Base-by-base conservation (phyloP, 2,113 vertebrate genomes). In the Saguinus midas region DNA sequence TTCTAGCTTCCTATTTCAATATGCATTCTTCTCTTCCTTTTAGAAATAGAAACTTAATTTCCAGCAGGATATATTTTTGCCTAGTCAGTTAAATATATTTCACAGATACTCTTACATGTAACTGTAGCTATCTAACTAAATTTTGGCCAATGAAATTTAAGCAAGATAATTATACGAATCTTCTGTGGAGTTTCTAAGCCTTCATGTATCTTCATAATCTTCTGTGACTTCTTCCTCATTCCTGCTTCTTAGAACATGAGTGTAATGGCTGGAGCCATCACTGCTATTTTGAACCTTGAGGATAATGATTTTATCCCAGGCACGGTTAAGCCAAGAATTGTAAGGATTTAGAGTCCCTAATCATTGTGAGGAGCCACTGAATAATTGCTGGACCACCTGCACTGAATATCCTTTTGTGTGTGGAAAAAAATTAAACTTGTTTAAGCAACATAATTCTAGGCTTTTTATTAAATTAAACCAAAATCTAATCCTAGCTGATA, bases 11-110 rank as follows among this genome's bases (percentile, higher is more conserved):
- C 37, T 68, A 48, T 48, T 73, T 90, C 78, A 92, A 52, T 57
- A 73, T 73, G 6, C 50, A 94, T 40, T 87, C 55, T 78, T 79
- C 32, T n/a, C 68, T 95, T 86, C 8, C 9, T 82, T 92, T 90
- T n/a, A 90, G 86, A 95, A 94, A 91, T 43, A 87, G 23, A 93
- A 94, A 93, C 61, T 68, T 89, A 58, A 90, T 57, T 86, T 94
- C 70, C 29, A 86, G 43, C 12, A 68, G 23, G 8, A 48, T 58
- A 79, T 94, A 78, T 92, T 76, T 94, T 95, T 86, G 32, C 43
- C 79, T 85, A 40, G 21, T 80, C 27, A 87, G 29, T 45, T 87
- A 78, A 94, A 83, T 61, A 17, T 79, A 86, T 75, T 75, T 96
- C 27, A 37, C n/a, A 79, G 68, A 72, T 82, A 92, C 1, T 78